phyloP scores from a whole-genome alignment of 2,888 invertebrate genomes.

The Trichogramma evanescens region DNA sequence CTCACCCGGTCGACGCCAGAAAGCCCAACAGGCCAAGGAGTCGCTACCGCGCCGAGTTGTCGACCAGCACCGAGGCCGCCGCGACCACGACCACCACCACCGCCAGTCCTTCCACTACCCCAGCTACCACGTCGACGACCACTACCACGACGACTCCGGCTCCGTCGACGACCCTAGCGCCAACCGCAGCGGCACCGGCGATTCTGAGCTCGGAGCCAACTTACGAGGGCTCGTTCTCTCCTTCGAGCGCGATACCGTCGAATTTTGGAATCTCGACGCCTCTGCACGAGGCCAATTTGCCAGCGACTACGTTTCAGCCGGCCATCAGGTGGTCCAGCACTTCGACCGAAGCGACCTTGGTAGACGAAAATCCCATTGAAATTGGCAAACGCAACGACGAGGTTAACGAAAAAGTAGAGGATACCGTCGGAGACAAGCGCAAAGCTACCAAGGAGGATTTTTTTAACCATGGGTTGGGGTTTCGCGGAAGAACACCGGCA shows the following conservation, averaged over 20 bases:
- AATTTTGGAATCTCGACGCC: neutral
- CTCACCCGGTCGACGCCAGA: neutral
- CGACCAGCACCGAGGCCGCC: neutral
- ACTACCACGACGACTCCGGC: neutral
- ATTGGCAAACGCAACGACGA: neutral
- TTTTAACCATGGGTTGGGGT: conserved; percentile 39
- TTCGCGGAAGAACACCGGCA: conserved; percentile 34
- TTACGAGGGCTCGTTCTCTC: too few species aligned
- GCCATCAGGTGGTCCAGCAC: too few species aligned
- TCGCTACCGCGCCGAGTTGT: conserved; percentile 4
- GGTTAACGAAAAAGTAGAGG: conserved; percentile 13
- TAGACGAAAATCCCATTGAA: conserved; percentile 7
- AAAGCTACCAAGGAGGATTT: conserved; percentile 34
- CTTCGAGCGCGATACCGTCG: too few species aligned
- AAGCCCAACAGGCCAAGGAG: conserved; percentile 2
- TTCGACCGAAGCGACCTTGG: too few species aligned
- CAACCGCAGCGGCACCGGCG: too few species aligned
- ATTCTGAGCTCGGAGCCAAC: too few species aligned
- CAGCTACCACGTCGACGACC: neutral
- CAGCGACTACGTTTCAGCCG: neutral
- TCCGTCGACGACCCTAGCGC: neutral
- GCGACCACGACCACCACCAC: neutral
- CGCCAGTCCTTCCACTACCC: neutral
- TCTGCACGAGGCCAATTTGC: neutral
- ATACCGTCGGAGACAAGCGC: conserved; percentile 16